Conservation (phyloP, 2,888 invertebrate genomes). For the Drosophila subquinaria region DNA sequence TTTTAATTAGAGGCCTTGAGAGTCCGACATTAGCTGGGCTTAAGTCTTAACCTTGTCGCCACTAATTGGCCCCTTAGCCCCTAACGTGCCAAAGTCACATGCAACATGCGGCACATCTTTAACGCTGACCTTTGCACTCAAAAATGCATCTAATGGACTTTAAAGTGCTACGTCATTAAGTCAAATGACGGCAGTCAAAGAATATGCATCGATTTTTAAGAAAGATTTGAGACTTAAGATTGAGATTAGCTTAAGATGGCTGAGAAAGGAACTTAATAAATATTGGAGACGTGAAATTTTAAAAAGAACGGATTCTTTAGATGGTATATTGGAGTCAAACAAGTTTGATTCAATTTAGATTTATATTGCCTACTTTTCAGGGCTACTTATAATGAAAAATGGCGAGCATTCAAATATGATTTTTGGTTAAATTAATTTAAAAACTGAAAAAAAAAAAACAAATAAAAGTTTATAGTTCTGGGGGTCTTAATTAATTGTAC, state of each 20-base stretch:
- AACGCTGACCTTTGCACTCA: conserved; percentile 52
- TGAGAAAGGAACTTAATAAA: neutral
- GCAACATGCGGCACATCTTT: conserved; percentile 72
- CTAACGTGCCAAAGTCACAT: conserved; percentile 68
- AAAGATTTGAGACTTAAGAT: conserved; percentile 3
- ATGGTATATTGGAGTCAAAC: neutral
- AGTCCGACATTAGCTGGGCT: conserved; percentile 57
- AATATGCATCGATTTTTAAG: conserved; percentile 42
- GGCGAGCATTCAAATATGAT: too few relatives aligned
- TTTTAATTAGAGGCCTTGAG: conserved; percentile 42
- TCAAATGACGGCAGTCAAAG: conserved; percentile 23
- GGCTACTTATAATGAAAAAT: neutral
- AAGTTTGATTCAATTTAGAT: too few relatives aligned
- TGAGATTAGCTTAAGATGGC: neutral
- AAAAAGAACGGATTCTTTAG: neutral
- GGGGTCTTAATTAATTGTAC: too few relatives aligned
- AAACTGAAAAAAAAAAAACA: too few relatives aligned
- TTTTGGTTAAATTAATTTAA: too few relatives aligned
- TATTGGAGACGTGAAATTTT: too few relatives aligned
- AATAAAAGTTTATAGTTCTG: too few relatives aligned
- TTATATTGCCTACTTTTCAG: neutral
- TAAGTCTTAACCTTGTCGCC: conserved; percentile 76
- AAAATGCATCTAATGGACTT: conserved; percentile 62
- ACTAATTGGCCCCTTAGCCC: conserved; percentile 66
- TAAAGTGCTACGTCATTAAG: conserved; percentile 39